These are phyloP conservation scores for Rhegmatorhina hoffmannsi DNA, from an alignment of 2,113 vertebrate genomes.

Conservation along the genomic window DNA sequence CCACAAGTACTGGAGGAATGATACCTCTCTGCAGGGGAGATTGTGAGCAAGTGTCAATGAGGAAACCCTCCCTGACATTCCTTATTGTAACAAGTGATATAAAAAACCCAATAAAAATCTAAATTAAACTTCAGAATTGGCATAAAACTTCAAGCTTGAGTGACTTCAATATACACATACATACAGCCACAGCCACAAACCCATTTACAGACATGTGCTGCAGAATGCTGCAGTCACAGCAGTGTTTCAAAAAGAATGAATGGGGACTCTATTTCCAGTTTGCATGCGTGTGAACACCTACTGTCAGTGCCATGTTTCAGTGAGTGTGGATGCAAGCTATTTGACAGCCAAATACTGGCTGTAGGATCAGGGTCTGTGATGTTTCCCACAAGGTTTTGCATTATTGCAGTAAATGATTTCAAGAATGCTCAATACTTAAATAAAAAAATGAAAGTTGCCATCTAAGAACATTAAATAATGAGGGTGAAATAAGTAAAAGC, in stretches of 20 bases:
- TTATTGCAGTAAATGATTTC: slow-evolving; percentile 70
- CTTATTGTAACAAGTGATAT: neutral
- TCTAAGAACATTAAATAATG: slow-evolving; percentile 71
- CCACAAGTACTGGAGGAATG: neutral
- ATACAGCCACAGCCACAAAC: neutral
- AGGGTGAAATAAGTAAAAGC: slow-evolving; percentile 75
- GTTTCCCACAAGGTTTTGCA: slow-evolving; percentile 69
- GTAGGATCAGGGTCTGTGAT: neutral
- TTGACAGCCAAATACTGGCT: neutral
- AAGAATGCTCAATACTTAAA: slow-evolving; percentile 47
- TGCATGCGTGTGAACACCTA: neutral
- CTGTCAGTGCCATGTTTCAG: neutral
- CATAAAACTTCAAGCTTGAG: neutral
- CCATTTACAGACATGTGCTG: neutral
- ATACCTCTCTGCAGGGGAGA: neutral
- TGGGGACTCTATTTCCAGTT: neutral
- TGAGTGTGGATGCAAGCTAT: neutral
- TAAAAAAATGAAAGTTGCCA: neutral
- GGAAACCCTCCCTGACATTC: neutral
- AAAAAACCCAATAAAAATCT: neutral
- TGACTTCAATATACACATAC: neutral
- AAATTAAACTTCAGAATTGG: neutral
- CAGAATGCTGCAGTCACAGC: neutral
- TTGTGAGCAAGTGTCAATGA: neutral
- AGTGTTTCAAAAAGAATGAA: neutral